phyloP scores from a whole-genome alignment of 2,113 vertebrate genomes.

The Labeo catla region DNA sequence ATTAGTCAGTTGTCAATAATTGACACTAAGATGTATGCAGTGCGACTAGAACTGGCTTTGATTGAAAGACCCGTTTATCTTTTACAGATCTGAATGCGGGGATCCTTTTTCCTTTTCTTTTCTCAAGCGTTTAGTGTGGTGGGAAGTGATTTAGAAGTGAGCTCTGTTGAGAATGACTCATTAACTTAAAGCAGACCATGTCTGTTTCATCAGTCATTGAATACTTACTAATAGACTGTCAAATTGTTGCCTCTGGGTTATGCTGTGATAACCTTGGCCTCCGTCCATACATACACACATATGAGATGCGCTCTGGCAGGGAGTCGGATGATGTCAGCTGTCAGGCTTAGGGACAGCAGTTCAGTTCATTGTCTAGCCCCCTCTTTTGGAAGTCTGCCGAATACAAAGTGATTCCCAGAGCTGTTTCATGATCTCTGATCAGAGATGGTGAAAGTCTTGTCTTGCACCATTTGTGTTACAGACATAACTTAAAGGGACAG shows the following conservation, averaged over 20 bases:
- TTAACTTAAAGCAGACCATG: slow-evolving; percentile 38
- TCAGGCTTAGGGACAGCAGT: slow-evolving; percentile 32
- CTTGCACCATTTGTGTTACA: not conserved
- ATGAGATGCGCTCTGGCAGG: slow-evolving; percentile 3
- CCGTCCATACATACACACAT: slow-evolving; percentile 17
- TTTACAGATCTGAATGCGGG: slow-evolving; percentile 37
- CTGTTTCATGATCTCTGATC: slow-evolving; percentile 59
- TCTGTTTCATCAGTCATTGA: slow-evolving; percentile 44
- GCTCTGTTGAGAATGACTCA: slow-evolving; percentile 43
- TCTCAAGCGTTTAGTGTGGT: not conserved
- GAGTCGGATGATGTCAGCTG: slow-evolving; percentile 32
- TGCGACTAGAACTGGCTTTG: slow-evolving; percentile 34
- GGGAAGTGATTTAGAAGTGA: slow-evolving; percentile 32
- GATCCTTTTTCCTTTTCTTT: not conserved
- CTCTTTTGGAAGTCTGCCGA: slow-evolving; percentile 41
- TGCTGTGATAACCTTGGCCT: slow-evolving; percentile 27
- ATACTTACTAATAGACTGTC: slow-evolving; percentile 38
- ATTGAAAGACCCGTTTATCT: slow-evolving; percentile 47
- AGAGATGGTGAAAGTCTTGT: slow-evolving; percentile 48
- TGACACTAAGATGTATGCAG: slow-evolving; percentile 62
- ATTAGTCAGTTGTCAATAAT: slow-evolving; percentile 69
- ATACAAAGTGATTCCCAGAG: slow-evolving; percentile 59
- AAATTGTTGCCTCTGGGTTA: slow-evolving; percentile 20
- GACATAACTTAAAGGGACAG: not conserved
- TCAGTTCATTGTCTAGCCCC: slow-evolving; percentile 13